Evolutionary conservation across 2,113 vertebrate species (phyloP), one percentile per base, ranked within the genome.

Genomic region (Halichoeres trimaculatus): DNA sequence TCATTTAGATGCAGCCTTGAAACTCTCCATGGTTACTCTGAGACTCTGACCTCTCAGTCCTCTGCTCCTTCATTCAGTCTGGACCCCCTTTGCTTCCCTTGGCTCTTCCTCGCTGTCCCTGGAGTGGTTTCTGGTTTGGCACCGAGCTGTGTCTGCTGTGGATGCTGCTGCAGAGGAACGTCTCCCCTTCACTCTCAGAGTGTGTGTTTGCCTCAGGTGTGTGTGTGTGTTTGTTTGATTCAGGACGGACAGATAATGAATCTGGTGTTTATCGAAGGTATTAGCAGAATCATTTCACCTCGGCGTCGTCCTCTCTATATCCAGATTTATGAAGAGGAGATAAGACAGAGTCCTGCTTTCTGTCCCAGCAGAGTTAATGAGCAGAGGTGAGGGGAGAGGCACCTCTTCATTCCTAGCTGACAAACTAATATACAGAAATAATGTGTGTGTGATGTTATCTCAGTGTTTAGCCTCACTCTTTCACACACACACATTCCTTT

Each of bases 221-320:
- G 58, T 22, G 12, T 13, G 41, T 16, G 45, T 87, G 76, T 85
- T 82, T 87, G 65, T 82, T 80, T 72, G 71, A 70, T 64, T 60
- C 59, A 66, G 80, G 83, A 88, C 83, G 79, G 77, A 70, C 45
- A 80, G 80, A 89, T 86, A 90, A 82, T 55, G 70, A 81, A 84
- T 87, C 85, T 83, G 52, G 69, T 84, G 84, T 86, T 88, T 90
- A 73, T 50, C 80, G 75, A 91, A 89, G 82, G 85, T 85, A 74
- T 80, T 78, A 79, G 82, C 41, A 78, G 84, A 80, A 83, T 84
- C 40, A 78, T 81, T 84, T 89, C 77, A 79, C 80, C 71, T 81
- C 74, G 76, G 71, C 8, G n/a, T 50, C 5, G 54, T 86, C 89
- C 87, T 88, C 78, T 87, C 53, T 1, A 41, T 70, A 88, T 30